A percentile compares a stretch with the other conserved stretches of the same genome.
Evolutionary conservation across 2,113 vertebrate genomes (phyloP).

Genomic region (Notarius lentiginosus): DNA sequence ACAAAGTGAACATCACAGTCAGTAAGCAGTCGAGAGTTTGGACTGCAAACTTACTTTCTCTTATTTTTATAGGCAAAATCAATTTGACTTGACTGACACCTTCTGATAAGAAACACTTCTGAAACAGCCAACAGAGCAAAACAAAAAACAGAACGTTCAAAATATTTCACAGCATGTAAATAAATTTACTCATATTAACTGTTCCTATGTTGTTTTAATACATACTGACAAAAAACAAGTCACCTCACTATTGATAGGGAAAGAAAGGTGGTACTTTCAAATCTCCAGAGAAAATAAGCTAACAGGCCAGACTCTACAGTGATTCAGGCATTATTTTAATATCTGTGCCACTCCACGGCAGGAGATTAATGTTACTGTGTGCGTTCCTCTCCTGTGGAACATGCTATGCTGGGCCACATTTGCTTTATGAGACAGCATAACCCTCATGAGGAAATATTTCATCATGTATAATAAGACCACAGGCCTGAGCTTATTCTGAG

Average conservation of each 20-base stretch:
- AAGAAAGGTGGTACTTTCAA: conserved; percentile 59
- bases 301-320: conserved; percentile 53
- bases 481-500: conserved; percentile 54
- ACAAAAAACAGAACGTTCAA: background rate
- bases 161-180: background rate
- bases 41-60: background rate
- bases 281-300: conserved; percentile 49
- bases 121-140: background rate
- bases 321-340: conserved; percentile 65
- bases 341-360: conserved; percentile 41
- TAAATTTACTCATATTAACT: conserved; percentile 23
- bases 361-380: conserved; percentile 53
- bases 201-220: conserved; percentile 25
- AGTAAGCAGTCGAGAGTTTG: background rate
- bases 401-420: conserved; percentile 30
- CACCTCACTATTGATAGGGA: conserved; percentile 53
- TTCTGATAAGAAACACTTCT: background rate
- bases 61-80: conserved; percentile 31
- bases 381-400: conserved; percentile 54
- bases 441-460: conserved; percentile 57
- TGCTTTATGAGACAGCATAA: conserved; percentile 48
- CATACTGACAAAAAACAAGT: background rate
- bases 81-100: conserved; percentile 39
- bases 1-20: conserved; percentile 12
- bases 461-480: conserved; percentile 56